Evolutionary conservation across 1,140 invertebrate genomes (phyloP), one percentile per base, ranked within the genome.

Genomic region (Bombyx mandarina): DNA sequence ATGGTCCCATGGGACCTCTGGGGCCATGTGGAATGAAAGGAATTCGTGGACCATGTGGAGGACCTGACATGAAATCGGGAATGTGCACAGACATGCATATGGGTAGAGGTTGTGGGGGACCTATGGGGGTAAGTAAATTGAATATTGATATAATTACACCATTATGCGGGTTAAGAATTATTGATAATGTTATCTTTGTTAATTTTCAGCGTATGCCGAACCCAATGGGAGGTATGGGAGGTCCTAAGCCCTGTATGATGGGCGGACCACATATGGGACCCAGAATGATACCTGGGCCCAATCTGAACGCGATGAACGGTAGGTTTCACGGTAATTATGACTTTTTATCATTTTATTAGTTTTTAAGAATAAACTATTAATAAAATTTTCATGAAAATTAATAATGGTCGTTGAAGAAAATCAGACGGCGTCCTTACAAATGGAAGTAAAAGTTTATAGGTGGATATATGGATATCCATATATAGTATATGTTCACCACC

Each of bases 51-150:
- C 59, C 81, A 8, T 89, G 88, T 63, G 87, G 87, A 1, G 87
- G 85, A 4, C 85, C 84, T 2, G 88, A 89, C 60, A 88, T 88
- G 84, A 88, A 88, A 46, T 69, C 78, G 1, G 79, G 79, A 7
- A 88, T 89, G 85, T 89, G 88, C 57, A 75, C 75, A 61, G 88
- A 89, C 59, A 87, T 89, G 75, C 88, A 88, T 63, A 87, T 89
- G 83, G 85, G 83, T 12, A 77, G 88, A 62, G 84, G 79, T 3
- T 89, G 88, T 57, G 84, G 85, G 4, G 87, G 85, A 51, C 86
- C 85, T 56, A 89, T 89, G 86, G 85, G 83, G 62, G 86, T 89
- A 65, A 83, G 82, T 54, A 35, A 52, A 47, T 35, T 35, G 26
- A 35, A 35, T 35, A 35, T 35, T 35, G 26, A 35, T 35, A 5